Base-by-base conservation (phyloP, 2,888 invertebrate species). In the Stenotaenia linearis region DNA sequence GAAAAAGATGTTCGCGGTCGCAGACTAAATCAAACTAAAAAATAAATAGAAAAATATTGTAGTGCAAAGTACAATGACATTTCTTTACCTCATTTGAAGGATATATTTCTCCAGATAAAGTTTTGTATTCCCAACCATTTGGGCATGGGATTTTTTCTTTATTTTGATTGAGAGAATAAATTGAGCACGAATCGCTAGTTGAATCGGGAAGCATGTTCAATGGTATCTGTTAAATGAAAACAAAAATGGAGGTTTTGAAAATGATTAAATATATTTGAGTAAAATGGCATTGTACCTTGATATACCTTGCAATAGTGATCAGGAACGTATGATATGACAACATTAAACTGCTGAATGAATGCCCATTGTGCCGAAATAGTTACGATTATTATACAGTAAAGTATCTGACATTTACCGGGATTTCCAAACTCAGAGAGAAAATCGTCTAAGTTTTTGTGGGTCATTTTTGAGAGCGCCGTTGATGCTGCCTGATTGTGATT, bases 11-110 rank as follows among this genome's bases (percentile, higher is more conserved):
- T 74, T 74, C 74, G 12, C 32, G 74, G 18, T 75, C 75, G 21
- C 75, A 75, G 21, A 75, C 75, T 32, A 75, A 23, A 75, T 69
- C 28, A 28, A 69, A 69, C 69, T 69, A 12, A 28, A 28, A 28
- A 12, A 3, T 18, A 2, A 69, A 1, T 23, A 28, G n/a, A 25
- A 18, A 23, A 12, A 32, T 4, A 32, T 32, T 32, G 5, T 4
- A 6, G 4, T 4, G 32, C 4, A 32, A 32, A 6, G 32, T 32
- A 6, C 32, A 32, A 9, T 32, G 5, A 32, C 6, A 4, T 7
- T 74, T 23, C 2, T 12, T 9, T 75, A 75, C 75, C 75, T 75
- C 75, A 35, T 75, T 75, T 35, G 75, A 32, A 21, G 75, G 75
- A 75, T 75, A 75, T 18, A 75, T 75, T 75, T 75, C 75, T 37